These are phyloP conservation scores for Drosophila equinoxialis DNA, from an alignment of 1,140 invertebrate genomes.

Conservation along the genomic window DNA sequence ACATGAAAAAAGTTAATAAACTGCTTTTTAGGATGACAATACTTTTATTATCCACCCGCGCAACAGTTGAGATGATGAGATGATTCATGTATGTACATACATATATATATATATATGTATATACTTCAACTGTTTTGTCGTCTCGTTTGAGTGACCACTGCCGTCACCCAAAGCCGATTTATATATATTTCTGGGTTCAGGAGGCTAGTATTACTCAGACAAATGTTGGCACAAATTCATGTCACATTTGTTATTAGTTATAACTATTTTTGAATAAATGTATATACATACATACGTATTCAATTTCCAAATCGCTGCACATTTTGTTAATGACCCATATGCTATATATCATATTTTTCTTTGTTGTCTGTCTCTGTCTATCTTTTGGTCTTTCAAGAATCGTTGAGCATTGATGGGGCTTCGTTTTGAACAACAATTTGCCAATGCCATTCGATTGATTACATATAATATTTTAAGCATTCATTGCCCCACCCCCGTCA, in stretches of 20 bases:
- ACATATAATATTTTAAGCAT: conserved; percentile 53
- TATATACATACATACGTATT: conserved; percentile 1
- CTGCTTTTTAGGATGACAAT: conserved; percentile 10
- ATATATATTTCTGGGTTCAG: neutral
- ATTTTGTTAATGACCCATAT: conserved; percentile 65
- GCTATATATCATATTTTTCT: conserved; percentile 43
- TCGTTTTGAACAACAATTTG: conserved; percentile 32
- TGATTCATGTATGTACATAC: neutral
- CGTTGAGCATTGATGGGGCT: conserved; percentile 35
- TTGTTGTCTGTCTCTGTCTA: neutral
- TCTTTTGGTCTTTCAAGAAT: neutral
- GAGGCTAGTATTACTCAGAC: conserved; percentile 21
- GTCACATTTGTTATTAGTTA: conserved; percentile 41
- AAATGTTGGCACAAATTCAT: conserved; percentile 17
- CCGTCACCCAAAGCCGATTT: neutral
- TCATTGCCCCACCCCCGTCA: conserved; percentile 17
- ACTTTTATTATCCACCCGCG: conserved; percentile 8
- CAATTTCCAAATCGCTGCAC: conserved; percentile 51
- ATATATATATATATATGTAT: neutral
- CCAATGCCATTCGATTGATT: conserved; percentile 56
- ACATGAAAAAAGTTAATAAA: conserved; percentile 11
- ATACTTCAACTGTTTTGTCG: neutral
- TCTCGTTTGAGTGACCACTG: conserved; percentile 7
- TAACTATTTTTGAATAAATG: conserved; percentile 27
- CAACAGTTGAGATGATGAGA: conserved; percentile 1